Evolutionary conservation across 2,113 vertebrate species (phyloP), one percentile per base, ranked within the genome.

Genomic region (Channa maculata): DNA sequence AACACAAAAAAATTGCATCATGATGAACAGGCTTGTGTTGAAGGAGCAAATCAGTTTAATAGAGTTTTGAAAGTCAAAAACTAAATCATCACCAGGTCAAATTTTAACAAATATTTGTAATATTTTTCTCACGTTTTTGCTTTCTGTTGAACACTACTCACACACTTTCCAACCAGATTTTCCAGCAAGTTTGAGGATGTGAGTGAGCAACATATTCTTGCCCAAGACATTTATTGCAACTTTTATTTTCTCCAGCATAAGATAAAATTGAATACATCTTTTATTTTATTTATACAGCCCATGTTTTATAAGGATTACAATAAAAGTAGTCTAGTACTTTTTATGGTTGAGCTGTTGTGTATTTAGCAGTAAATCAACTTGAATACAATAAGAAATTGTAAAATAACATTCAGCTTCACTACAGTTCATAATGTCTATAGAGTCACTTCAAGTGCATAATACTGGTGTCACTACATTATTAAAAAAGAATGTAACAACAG

Each of bases 361-460:
- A 34, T 72, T 13, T 66, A 64, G 51, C 13, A 82, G 49, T 76
- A 75, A 57, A 75, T 63, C 55, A 62, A 45, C 62, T 57, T 43
- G 48, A 73, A 71, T 84, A 83, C 54, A 72, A 73, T 34, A 65
- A 67, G 51, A 67, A 12, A 54, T 84, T 80, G 78, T 78, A 88
- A 83, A 85, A 77, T 44, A 88, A 90, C 85, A 89, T 92, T 92
- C 84, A 88, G 48, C 54, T 72, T 79, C 67, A 86, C 63, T 84
- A 87, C 81, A 86, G 78, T 84, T 88, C 76, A 85, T 84, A 83
- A 83, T 75, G 85, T 88, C 84, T 79, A 50, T 65, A 78, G 73
- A 83, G 65, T 84, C 55, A 88, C 66, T 87, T 89, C 82, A 86
- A 86, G 85, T 88, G 88, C 84, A 92, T 88, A 87, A 88, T 89